A percentile compares a stretch with the other conserved stretches of the same genome.
Conservation (phyloP, 2,113 vertebrate genomes). For the Clarias gariepinus region DNA sequence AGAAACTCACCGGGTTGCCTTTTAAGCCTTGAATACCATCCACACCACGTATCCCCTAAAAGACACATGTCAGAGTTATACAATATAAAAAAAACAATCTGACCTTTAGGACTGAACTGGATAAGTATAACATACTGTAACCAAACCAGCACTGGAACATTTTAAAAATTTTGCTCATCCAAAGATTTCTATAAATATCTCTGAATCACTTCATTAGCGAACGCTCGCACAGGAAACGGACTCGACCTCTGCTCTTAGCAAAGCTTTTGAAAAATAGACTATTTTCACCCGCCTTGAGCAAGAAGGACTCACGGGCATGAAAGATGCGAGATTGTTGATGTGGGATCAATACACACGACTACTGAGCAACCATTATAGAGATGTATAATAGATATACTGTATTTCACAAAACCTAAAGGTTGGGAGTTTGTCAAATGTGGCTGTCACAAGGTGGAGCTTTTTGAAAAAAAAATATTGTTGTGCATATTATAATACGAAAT, state of each 20-base stretch:
- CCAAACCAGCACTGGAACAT: not conserved
- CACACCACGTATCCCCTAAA: constrained; percentile 78
- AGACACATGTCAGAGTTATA: constrained; percentile 29
- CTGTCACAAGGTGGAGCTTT: too few species aligned
- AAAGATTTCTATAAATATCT: constrained; percentile 17
- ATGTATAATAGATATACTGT: not conserved
- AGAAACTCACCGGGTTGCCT: constrained; percentile 80
- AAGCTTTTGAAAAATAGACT: constrained; percentile 21
- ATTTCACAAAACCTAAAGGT: not conserved
- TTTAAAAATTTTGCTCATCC: not conserved
- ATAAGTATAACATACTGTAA: not conserved
- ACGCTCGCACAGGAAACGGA: not conserved
- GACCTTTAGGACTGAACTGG: not conserved
- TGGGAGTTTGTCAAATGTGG: not conserved
- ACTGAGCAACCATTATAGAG: not conserved
- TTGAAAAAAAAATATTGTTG: not conserved
- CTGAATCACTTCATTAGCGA: constrained; percentile 25
- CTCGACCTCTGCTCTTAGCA: constrained; percentile 11
- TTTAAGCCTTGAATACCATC: constrained; percentile 84
- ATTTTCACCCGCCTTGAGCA: constrained; percentile 10
- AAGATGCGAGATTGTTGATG: constrained; percentile 12
- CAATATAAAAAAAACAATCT: not conserved
- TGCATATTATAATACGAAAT: not conserved
- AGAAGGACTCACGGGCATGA: not conserved
- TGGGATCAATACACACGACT: not conserved